Percentiles rank a stretch among this genome's conserved stretches.
These are phyloP conservation scores for Graptemys geographica DNA, from an alignment of 2,797 vertebrate genomes.

Conservation along the genomic window DNA sequence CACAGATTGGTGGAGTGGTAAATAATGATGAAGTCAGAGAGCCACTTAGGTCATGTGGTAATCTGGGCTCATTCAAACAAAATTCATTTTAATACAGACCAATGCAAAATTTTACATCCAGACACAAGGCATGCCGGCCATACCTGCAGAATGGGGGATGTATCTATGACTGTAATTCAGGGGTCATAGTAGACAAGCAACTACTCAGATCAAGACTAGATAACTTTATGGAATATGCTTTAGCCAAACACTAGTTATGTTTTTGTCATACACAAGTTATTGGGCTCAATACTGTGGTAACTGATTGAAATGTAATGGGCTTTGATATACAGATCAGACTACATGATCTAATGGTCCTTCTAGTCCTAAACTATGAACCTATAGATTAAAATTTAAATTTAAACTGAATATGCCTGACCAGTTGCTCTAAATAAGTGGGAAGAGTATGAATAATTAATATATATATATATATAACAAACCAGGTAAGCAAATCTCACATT, in stretches of 20 bases:
- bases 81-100: not conserved
- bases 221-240: not conserved
- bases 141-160: not conserved
- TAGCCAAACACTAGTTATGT: not conserved
- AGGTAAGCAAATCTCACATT: not conserved
- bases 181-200: too few relatives aligned
- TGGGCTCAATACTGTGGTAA: not conserved
- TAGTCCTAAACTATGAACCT: not conserved
- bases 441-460: not conserved
- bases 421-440: not conserved
- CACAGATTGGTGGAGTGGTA: not conserved
- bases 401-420: not conserved
- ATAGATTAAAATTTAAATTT: not conserved
- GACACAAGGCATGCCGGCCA: not conserved
- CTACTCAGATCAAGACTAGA: not conserved
- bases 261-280: not conserved
- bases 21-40: not conserved
- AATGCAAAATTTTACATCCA: not conserved
- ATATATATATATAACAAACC: not conserved
- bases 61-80: not conserved
- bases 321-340: not conserved
- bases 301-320: accelerated
- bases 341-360: not conserved
- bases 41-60: not conserved
- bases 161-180: too few relatives aligned